Base-by-base conservation (phyloP, 2,888 invertebrate genomes). In the Lumbricus terrestris region DNA sequence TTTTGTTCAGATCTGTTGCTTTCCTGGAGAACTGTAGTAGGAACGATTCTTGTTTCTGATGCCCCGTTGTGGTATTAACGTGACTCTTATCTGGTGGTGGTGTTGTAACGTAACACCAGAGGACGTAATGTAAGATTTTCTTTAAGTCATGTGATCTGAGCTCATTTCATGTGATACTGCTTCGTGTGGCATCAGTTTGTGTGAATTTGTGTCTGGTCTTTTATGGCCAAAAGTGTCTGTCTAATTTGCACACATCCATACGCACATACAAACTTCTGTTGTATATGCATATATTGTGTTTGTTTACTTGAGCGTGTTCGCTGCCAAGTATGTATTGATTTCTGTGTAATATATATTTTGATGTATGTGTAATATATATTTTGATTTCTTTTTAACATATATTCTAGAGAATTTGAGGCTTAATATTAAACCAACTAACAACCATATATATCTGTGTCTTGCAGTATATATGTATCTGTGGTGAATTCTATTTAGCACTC, bases 111-210 rank as follows among this genome's bases (percentile, higher is more conserved):
- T 69, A 69, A 8, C 69, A n/a, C 69, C 29, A 69, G 69, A 69
- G 6, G n/a, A n/a, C 29, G 16, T 69, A 69, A n/a, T 69, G 11
- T 69, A 69, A 69, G 69, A 69, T 69, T 69, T 69, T 69, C 69
- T 69, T 69, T n/a, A 69, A 69, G 69, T 69, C 69, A 69, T 69
- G 69, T 69, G 69, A n/a, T 69, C n/a, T 69, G 69, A 69, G 69
- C 69, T 69, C 69, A 69, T 69, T 69, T 69, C 69, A 69, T 69
- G 69, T 69, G 69, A 69, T 69, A 69, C 69, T 69, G 69, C n/a
- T 69, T 69, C 69, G 8, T n/a, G 69, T 69, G 69, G 69, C 69
- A 69, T 69, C 69, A 69, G 69, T 69, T n/a, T 69, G 54, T 54
- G 54, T 54, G 20, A 29, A 54, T 54, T 54, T 54, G 69, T 69